Base-by-base conservation (phyloP, 2,888 invertebrate genomes). In the Aricia artaxerxes region DNA sequence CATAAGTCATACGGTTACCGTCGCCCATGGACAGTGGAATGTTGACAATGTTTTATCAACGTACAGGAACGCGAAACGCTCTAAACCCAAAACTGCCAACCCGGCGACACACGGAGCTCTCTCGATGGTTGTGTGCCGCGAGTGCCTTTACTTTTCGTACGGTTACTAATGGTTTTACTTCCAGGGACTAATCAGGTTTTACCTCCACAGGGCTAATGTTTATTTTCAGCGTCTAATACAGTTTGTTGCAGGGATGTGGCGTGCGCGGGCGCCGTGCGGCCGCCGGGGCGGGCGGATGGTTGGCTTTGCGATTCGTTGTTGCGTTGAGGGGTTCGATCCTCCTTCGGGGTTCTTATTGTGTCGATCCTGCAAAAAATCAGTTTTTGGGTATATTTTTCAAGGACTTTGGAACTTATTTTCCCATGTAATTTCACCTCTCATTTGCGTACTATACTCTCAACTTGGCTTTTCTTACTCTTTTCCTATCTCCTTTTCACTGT, bases 221-320 rank as follows among this genome's bases (percentile, higher is more conserved):
- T 80, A 79, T 88, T 93, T 93, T 90, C 92, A 93, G 93, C 88
- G 6, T 24, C 78, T 92, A 92, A 90, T 88, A 4, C 16, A 69
- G 31, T 72, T 72, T 81, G 44, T 90, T 90, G 84, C 92, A 92
- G 92, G 84, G 80, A 73, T 80, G 78, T 77, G 69, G 64, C 76
- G 78, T 2, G 78, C 79, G 78, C 72, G 16, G 13, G 73, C 80
- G 81, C 60, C 80, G 78, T 75, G 80, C 80, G 81, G 57, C 80
- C 78, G 49, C 24, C 81, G 72, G 79, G 73, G 31, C 64, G 79
- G 77, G 77, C 69, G 73, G 76, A 60, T 78, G 40, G 49, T 80
- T 83, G 78, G 82, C 84, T 79, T 79, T 80, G 79, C 81, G 79
- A 35, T 61, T 78, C 24, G 24, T 61, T 60, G 40, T n/a, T 44